A percentile compares a stretch with the other conserved stretches of the same genome.
Conservation (phyloP, 2,888 invertebrate species). For the Drosophila picticornis region DNA sequence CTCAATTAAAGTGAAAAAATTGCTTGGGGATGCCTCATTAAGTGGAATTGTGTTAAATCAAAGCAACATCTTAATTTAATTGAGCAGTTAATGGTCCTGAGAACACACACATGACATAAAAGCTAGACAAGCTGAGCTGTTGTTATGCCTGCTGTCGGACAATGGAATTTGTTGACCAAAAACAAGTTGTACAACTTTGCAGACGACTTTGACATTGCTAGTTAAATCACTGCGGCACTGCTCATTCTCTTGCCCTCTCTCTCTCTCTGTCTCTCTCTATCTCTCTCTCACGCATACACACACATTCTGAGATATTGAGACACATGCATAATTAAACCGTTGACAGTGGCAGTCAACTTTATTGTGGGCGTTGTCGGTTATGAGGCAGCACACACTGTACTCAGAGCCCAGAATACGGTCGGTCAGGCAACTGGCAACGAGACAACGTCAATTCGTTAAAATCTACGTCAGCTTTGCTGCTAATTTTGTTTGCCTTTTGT, state of each 20-base stretch:
- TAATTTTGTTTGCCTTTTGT: slow-evolving; percentile 74
- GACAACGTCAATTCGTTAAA: slow-evolving; percentile 70
- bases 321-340: slow-evolving; percentile 59
- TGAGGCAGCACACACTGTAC: slow-evolving; percentile 14
- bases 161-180: slow-evolving; percentile 37
- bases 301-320: slow-evolving; percentile 11
- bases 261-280: neutral
- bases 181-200: slow-evolving; percentile 49
- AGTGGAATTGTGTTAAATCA: neutral
- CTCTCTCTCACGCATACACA: neutral
- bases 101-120: slow-evolving; percentile 2
- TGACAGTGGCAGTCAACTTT: slow-evolving; percentile 43
- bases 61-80: neutral
- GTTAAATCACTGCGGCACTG: slow-evolving; percentile 22
- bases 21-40: neutral
- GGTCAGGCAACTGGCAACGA: slow-evolving; percentile 25
- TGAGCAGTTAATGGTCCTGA: slow-evolving; percentile 2
- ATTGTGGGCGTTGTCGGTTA: slow-evolving; percentile 44
- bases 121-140: slow-evolving; percentile 4
- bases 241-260: neutral
- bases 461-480: slow-evolving; percentile 69
- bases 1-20: neutral
- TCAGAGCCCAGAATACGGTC: slow-evolving; percentile 7
- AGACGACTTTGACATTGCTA: slow-evolving; percentile 43
- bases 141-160: slow-evolving; percentile 35